Evolutionary conservation across 2,113 vertebrate species (phyloP).

Genomic region (Triplophysa rosa): DNA sequence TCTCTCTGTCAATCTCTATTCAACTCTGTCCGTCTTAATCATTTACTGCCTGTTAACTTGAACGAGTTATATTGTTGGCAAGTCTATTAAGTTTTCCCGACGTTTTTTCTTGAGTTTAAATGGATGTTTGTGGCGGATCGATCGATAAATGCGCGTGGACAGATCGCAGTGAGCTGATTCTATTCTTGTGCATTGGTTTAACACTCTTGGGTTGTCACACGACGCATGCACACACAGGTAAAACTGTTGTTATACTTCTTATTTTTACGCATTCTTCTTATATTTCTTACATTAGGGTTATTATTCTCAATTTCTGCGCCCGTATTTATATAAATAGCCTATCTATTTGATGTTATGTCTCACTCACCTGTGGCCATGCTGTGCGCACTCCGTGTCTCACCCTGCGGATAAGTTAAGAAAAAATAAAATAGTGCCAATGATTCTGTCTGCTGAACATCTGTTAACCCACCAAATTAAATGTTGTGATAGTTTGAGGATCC

Average conservation of each 20-base stretch:
- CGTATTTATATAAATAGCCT: background rate
- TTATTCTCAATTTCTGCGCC: too few relatives aligned
- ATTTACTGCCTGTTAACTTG: background rate
- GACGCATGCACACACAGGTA: background rate
- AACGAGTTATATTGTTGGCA: background rate
- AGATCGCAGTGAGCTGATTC: too few relatives aligned
- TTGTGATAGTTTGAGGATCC: background rate
- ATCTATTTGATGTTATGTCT: background rate
- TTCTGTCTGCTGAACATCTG: conserved; percentile 1
- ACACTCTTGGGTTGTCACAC: too few relatives aligned
- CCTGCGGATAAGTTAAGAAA: conserved; percentile 22
- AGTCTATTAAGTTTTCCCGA: background rate
- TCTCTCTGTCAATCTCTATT: background rate
- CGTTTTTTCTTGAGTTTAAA: background rate
- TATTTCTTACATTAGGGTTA: background rate
- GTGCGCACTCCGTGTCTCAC: background rate
- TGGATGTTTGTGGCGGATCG: background rate
- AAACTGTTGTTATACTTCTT: background rate
- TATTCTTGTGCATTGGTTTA: background rate
- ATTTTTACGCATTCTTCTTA: background rate
- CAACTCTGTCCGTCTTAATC: background rate
- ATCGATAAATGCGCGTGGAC: background rate
- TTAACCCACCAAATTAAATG: background rate
- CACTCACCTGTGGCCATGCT: conserved; percentile 42
- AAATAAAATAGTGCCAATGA: background rate